A percentile compares a stretch with the other conserved stretches of the same genome.
These are phyloP conservation scores for Micropoecilia bifurca DNA, from an alignment of 2,797 vertebrate genomes.

Conservation along the genomic window DNA sequence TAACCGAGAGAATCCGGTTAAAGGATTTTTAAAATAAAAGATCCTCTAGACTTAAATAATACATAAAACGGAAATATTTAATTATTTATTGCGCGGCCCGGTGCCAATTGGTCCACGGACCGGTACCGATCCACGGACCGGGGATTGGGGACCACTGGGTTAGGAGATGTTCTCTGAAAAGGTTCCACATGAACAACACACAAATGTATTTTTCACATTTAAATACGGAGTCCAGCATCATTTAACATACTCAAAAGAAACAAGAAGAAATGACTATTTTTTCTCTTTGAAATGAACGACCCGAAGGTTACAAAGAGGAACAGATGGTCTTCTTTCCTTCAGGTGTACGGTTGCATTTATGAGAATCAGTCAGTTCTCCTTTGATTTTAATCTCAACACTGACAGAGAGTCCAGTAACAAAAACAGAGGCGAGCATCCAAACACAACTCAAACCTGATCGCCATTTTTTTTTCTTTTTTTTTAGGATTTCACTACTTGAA, in stretches of 20 bases:
- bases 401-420: neutral
- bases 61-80: too few relatives aligned
- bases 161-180: neutral
- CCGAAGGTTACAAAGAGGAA: neutral
- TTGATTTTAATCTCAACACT: neutral
- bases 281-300: neutral
- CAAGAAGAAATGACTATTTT: too few relatives aligned
- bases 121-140: too few relatives aligned
- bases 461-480: neutral
- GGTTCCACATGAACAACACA: neutral
- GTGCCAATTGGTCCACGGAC: too few relatives aligned
- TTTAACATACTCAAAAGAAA: neutral
- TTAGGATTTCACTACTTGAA: neutral
- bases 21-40: too few relatives aligned
- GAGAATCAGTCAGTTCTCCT: neutral
- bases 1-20: too few relatives aligned
- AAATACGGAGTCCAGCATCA: neutral
- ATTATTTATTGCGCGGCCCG: too few relatives aligned
- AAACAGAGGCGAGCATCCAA: neutral
- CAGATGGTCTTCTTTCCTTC: neutral
- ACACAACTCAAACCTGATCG: neutral
- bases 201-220: neutral
- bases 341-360: neutral
- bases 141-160: neutral
- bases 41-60: too few relatives aligned